Evolutionary conservation across 2,113 vertebrate genomes (phyloP).

Genomic region (Rhombomys opimus): DNA sequence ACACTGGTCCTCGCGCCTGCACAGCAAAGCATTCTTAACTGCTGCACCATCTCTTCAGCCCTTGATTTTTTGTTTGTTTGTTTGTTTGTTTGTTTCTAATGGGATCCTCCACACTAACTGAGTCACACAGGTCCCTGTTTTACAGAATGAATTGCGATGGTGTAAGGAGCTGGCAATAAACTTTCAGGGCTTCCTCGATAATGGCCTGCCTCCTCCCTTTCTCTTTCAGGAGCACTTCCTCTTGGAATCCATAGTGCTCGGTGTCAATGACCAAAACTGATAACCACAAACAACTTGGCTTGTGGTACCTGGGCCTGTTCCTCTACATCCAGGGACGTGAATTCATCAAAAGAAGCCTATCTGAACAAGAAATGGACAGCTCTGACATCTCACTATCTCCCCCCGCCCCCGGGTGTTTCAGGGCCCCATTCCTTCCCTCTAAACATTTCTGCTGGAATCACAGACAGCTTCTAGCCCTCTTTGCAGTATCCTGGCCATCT

Average conservation of each 20-base stretch:
- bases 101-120: neutral
- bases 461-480: neutral
- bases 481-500: neutral
- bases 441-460: neutral
- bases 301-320: neutral
- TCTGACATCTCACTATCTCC: neutral
- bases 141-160: neutral
- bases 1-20: neutral
- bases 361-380: neutral
- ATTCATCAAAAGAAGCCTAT: neutral
- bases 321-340: neutral
- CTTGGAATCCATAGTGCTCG: neutral
- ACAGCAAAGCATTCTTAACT: neutral
- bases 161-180: constrained; percentile 26
- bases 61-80: neutral
- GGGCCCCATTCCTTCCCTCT: neutral
- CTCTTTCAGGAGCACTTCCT: neutral
- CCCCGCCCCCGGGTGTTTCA: neutral
- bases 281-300: neutral
- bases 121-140: neutral
- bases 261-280: neutral
- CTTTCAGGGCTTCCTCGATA: neutral
- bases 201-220: neutral
- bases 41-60: neutral
- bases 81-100: neutral